These are phyloP conservation scores for Drosophila equinoxialis DNA, from an alignment of 1,140 invertebrate species.

Conservation along the genomic window DNA sequence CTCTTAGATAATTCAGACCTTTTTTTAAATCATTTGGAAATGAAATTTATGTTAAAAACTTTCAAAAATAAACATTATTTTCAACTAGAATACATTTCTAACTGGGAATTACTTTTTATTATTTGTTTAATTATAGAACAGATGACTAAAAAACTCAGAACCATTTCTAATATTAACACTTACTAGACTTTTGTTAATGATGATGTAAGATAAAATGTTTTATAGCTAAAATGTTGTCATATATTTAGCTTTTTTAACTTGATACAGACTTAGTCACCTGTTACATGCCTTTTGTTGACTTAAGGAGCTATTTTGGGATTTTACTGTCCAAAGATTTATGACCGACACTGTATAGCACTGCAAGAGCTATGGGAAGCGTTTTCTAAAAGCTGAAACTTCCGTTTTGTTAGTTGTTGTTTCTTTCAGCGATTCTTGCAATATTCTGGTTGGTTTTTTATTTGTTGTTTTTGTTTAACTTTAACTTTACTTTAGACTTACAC, in stretches of 20 bases:
- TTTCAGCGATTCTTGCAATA: neutral
- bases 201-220: no score
- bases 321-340: slow-evolving; percentile 3
- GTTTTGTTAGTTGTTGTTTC: slow-evolving; percentile 27
- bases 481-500: slow-evolving; percentile 68
- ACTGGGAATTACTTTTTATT: no score
- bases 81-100: no score
- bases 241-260: neutral
- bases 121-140: no score
- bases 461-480: neutral
- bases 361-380: slow-evolving; percentile 32
- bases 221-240: neutral
- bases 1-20: no score
- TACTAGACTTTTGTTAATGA: no score
- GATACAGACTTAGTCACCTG: neutral
- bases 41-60: no score
- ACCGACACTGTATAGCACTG: slow-evolving; percentile 32
- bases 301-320: neutral
- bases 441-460: neutral
- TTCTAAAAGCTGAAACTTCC: slow-evolving; percentile 37
- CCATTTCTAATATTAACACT: no score
- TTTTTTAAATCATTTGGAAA: no score
- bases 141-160: no score
- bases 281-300: neutral
- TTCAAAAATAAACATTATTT: no score